These are phyloP conservation scores for Eudyptes chrysolophus DNA, from an alignment of 2,113 vertebrate genomes.

Conservation along the genomic window DNA sequence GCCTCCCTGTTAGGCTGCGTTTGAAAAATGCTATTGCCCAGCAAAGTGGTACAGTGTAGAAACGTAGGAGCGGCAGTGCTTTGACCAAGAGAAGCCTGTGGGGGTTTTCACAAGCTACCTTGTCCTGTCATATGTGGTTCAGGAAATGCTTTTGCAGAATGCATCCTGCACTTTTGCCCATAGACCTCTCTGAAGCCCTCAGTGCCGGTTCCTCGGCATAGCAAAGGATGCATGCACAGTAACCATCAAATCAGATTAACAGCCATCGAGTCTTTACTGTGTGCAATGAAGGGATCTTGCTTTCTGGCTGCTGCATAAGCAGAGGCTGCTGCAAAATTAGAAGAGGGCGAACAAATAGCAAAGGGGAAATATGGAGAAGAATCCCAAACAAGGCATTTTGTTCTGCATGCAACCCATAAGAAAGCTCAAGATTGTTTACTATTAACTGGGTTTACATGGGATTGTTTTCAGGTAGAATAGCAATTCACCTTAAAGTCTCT, in stretches of 20 bases:
- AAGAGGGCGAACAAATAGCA: not conserved
- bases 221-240: not conserved
- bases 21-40: not conserved
- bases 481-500: not conserved
- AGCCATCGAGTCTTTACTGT: not conserved
- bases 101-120: not conserved
- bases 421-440: not conserved
- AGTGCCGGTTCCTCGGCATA: not conserved
- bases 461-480: conserved; percentile 1
- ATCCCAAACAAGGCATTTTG: not conserved
- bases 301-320: not conserved
- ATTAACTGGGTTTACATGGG: not conserved
- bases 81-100: not conserved
- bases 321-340: not conserved
- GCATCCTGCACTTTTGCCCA: not conserved
- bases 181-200: not conserved
- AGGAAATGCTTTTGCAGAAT: not conserved
- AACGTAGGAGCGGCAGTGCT: not conserved
- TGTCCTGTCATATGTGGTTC: not conserved
- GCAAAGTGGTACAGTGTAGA: not conserved
- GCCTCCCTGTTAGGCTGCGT: not conserved
- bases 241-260: not conserved
- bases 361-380: not conserved
- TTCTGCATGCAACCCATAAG: not conserved
- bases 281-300: not conserved